Evolutionary conservation across 1,140 invertebrate genomes (phyloP), one percentile per base, ranked within the genome.

Genomic region (Protaetia brevitarsis): DNA sequence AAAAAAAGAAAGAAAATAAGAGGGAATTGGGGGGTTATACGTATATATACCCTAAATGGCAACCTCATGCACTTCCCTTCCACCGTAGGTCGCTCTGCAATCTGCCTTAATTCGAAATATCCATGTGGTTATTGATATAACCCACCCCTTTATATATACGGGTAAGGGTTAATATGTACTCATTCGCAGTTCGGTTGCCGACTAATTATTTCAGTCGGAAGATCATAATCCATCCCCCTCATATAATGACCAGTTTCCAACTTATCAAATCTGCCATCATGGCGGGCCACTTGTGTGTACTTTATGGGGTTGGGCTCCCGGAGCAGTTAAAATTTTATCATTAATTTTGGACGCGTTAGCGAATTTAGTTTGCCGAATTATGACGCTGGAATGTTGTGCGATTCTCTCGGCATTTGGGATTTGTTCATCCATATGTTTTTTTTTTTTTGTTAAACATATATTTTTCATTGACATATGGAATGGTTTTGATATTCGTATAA

Each of bases 121-220:
- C 73, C 73, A 69, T 69, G 72, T 67, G 68, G 75, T 78, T 78
- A 78, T 78, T 78, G 77, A 78, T 76, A 78, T 77, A 76, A 77
- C 74, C 72, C 70, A 60, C 65, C 68, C 74, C 72, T 72, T 72
- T 66, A 65, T 66, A 66, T 65, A 27, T 27, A 30, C 56, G 56
- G n/a, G 1, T 71, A 77, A 77, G 76, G 77, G 76, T 77, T 77
- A 77, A 78, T 76, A 76, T 76, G 72, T 69, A 77, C 75, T 76
- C 73, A 70, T 74, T 76, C 72, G 68, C 72, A 72, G 72, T 71
- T 72, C 66, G 58, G 51, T 56, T 67, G 31, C 63, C 57, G 72
- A 72, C 76, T 78, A 78, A 78, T 78, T 78, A 77, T 77, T 76
- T 78, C 77, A 73, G 76, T 77, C 72, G 77, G 70, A 71, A 75